Base-by-base conservation (phyloP, 2,888 invertebrate species). In the Drosophila maculinotata region DNA sequence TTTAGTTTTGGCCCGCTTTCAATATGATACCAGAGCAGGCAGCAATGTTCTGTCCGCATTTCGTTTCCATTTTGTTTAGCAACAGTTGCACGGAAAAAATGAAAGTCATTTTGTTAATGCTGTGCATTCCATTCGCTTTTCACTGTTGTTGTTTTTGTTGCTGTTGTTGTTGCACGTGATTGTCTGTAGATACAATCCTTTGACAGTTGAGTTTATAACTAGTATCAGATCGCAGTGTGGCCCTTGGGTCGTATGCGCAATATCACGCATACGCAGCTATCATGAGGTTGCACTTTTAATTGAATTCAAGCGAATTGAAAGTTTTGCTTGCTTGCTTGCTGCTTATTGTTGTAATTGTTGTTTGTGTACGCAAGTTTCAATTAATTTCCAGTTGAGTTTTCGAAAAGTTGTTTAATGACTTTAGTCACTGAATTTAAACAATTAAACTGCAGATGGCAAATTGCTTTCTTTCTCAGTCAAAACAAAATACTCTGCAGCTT, bases 291-390 rank as follows among this genome's bases (percentile, higher is more conserved):
- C 83, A 76, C 38, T 79, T 80, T 76, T 80, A 80, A 87, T 80
- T 80, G 81, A 86, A 83, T 80, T 72, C 39, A 35, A 76, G 59
- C 59, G 80, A 77, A 80, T 86, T 65, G 56, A 83, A 83, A 86
- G 73, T 86, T 79, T 81, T 39, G 45, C 42, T 49, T 45, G 26
- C 10, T 31, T 57, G 38, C 42, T 41, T 62, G 56, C 23, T 45
- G 57, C 9, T 31, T 20, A 12, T 20, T 25, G 30, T 15, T 64
- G 38, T 45, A 54, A 51, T 38, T 41, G 25, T 28, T 35, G 45
- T 23, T 42, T 25, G 41, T 10, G 44, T 53, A 52, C 38, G 26
- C 70, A 76, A 79, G 57, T 80, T 79, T 65, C 69, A 80, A 87
- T 80, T 83, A 87, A 80, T 87, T 80, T 83, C 77, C 69, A 83